These are phyloP conservation scores for Neodiprion fabricii DNA, from an alignment of 1,140 invertebrate species.

Conservation along the genomic window DNA sequence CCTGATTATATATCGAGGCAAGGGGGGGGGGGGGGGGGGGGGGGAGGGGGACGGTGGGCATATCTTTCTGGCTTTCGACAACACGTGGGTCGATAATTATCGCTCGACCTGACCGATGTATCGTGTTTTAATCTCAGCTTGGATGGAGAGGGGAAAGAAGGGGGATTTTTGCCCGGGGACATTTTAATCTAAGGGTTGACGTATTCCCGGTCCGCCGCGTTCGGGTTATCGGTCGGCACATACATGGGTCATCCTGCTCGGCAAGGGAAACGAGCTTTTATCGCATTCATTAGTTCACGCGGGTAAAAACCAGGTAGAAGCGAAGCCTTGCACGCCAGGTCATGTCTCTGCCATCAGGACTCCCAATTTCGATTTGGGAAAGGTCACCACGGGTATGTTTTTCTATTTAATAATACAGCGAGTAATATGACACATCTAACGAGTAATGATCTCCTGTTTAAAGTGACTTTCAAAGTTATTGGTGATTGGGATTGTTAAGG, in stretches of 20 bases:
- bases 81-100: not conserved
- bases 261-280: not conserved
- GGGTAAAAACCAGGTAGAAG: not conserved
- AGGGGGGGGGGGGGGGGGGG: not conserved
- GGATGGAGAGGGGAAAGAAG: not conserved
- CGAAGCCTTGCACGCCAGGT: not conserved
- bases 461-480: too few species aligned
- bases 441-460: too few species aligned
- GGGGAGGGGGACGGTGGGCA: not conserved
- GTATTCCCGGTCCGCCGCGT: constrained; percentile 31
- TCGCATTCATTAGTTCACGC: not conserved
- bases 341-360: not conserved
- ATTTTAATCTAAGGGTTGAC: constrained; percentile 37
- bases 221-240: not conserved
- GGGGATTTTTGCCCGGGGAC: constrained; percentile 12
- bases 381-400: not conserved
- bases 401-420: too few species aligned
- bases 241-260: constrained; percentile 8
- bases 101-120: not conserved
- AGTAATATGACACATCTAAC: too few species aligned
- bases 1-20: not conserved
- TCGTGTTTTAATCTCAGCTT: constrained; percentile 7
- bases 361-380: not conserved
- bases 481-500: too few species aligned
- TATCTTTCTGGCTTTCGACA: not conserved